Conservation (phyloP, 1,140 invertebrate genomes). For the Panagrolaimus sp. region DNA sequence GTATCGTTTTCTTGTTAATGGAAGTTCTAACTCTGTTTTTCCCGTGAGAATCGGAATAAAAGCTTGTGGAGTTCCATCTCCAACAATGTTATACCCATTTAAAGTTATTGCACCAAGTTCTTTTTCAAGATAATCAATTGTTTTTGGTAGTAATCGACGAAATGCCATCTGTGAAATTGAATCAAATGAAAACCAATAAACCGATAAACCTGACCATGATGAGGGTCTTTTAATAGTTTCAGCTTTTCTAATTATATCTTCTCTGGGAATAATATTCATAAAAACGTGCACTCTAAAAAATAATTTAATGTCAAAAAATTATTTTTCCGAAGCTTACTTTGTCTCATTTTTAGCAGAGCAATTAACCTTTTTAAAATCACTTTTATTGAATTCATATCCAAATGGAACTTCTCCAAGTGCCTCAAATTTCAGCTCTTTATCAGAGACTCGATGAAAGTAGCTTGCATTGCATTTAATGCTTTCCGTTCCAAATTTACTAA, state of each 20-base stretch:
- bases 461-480: too few species aligned
- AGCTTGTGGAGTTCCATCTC: slow-evolving; percentile 86
- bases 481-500: too few species aligned
- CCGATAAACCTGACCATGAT: slow-evolving; percentile 66
- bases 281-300: slow-evolving; percentile 19
- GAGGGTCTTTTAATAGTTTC: not conserved
- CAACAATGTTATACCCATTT: slow-evolving; percentile 66
- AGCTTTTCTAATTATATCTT: slow-evolving; percentile 13
- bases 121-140: slow-evolving; percentile 74
- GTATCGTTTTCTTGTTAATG: slow-evolving; percentile 68
- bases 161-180: slow-evolving; percentile 80
- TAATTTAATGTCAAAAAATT: not conserved
- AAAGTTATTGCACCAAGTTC: slow-evolving; percentile 66
- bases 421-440: too few species aligned
- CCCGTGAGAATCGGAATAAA: slow-evolving; percentile 80
- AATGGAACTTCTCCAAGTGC: too few species aligned
- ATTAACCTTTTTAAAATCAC: too few species aligned
- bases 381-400: too few species aligned
- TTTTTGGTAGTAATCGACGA: slow-evolving; percentile 75
- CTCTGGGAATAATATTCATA: slow-evolving; percentile 21
- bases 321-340: too few species aligned
- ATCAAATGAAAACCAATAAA: slow-evolving; percentile 83
- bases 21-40: slow-evolving; percentile 75
- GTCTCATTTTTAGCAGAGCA: too few species aligned
- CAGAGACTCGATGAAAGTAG: too few species aligned